A percentile compares a stretch with the other conserved stretches of the same genome.
phyloP scores from a whole-genome alignment of 2,888 invertebrate species.

The Agriopis aurantiaria region DNA sequence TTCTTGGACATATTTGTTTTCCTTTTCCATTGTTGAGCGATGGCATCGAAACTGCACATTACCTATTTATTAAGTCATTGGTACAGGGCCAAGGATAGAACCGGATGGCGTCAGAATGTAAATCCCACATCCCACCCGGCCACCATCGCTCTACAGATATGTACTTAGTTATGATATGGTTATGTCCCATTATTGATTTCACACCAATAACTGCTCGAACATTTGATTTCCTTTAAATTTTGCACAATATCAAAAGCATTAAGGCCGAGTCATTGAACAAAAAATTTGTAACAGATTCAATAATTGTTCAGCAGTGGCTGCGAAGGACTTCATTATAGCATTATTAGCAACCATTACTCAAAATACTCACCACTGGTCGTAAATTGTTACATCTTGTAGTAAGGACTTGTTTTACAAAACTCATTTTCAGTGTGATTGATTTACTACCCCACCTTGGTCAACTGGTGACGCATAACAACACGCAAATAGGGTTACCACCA shows the following conservation, averaged over 20 bases:
- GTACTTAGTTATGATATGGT: neutral
- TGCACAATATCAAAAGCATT: constrained; percentile 3
- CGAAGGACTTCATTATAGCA: constrained; percentile 52
- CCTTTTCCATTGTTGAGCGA: no score
- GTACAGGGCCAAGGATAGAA: no score
- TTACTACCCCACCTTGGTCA: constrained; percentile 42
- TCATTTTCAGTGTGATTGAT: constrained; percentile 41
- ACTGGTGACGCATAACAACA: constrained; percentile 40
- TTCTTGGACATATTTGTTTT: no score
- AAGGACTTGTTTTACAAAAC: constrained; percentile 41
- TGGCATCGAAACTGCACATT: no score
- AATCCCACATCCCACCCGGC: no score
- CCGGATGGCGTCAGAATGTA: no score
- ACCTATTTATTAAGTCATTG: no score
- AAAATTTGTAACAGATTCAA: constrained; percentile 9
- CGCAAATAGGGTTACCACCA: constrained; percentile 23
- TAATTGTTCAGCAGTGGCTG: constrained; percentile 18
- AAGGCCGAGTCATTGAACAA: constrained; percentile 17
- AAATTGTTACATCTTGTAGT: constrained; percentile 44
- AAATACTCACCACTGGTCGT: constrained; percentile 38
- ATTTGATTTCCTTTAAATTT: neutral
- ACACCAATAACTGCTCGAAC: no score
- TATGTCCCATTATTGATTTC: no score
- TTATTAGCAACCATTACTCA: constrained; percentile 43
- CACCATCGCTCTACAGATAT: no score